Percentiles rank a stretch among this genome's conserved stretches.
Conservation (phyloP, 2,888 invertebrate species). For the Tinea pellionella region DNA sequence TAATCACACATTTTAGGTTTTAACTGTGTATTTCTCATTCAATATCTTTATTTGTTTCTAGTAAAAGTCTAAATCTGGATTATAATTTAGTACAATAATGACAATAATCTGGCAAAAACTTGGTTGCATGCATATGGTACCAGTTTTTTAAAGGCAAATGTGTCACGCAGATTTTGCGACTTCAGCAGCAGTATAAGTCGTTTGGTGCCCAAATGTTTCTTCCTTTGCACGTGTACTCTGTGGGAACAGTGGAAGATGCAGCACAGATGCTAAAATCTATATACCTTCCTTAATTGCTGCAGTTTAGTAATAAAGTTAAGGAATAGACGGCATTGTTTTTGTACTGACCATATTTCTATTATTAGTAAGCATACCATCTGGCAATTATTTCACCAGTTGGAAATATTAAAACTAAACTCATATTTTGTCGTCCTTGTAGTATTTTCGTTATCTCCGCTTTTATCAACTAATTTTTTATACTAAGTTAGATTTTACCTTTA, state of each 20-base stretch:
- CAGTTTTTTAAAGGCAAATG: background rate
- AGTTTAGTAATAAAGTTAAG: background rate
- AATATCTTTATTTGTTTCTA: no score
- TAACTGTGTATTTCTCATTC: no score
- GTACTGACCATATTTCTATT: background rate
- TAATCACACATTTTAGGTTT: no score
- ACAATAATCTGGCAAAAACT: no score
- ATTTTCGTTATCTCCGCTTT: no score
- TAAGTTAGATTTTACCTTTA: no score
- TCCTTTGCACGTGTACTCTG: slow-evolving; percentile 13
- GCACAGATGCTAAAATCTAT: slow-evolving; percentile 4
- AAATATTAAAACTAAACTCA: no score
- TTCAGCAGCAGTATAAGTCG: background rate
- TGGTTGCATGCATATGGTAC: background rate
- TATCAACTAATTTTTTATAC: no score
- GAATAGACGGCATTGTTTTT: background rate
- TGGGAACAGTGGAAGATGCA: slow-evolving; percentile 1
- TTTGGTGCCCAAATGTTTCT: slow-evolving; percentile 11
- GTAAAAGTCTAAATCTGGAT: no score
- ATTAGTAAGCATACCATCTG: background rate
- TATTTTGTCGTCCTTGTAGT: no score
- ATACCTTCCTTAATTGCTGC: background rate
- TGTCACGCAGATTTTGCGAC: slow-evolving; percentile 12
- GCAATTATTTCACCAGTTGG: no score
- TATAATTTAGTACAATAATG: no score